Evolutionary conservation across 2,888 invertebrate species (phyloP).

Genomic region (Cephus runcator): DNA sequence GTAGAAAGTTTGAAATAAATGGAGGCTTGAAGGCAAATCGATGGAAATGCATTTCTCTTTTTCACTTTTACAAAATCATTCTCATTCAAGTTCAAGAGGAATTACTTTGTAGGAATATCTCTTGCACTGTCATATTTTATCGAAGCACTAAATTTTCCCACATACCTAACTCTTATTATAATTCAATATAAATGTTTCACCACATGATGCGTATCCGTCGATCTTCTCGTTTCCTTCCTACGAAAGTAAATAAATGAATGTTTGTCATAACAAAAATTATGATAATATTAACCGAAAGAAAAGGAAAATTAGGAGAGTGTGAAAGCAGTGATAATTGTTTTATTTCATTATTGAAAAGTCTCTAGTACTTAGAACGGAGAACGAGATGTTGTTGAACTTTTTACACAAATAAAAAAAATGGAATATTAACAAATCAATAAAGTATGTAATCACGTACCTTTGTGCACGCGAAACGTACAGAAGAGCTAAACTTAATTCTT

Average conservation of each 20-base stretch:
- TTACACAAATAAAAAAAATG: constrained; percentile 45
- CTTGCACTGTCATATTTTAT: neutral
- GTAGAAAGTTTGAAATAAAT: neutral
- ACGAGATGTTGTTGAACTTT: constrained; percentile 52
- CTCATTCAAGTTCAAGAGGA: neutral
- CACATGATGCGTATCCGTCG: neutral
- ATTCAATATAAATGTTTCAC: neutral
- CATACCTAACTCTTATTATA: neutral
- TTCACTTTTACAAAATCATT: neutral
- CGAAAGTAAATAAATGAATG: neutral
- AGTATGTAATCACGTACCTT: neutral
- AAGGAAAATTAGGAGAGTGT: neutral
- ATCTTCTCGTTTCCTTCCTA: neutral
- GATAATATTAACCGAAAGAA: neutral
- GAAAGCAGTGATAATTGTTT: constrained; percentile 19
- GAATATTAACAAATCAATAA: constrained; percentile 35
- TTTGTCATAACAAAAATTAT: neutral
- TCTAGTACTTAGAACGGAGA: constrained; percentile 34
- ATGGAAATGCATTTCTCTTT: neutral
- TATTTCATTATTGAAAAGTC: constrained; percentile 23
- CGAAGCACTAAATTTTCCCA: neutral
- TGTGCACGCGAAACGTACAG: neutral
- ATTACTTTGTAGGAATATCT: neutral
- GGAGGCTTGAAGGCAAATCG: neutral
- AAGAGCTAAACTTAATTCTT: neutral